Evolutionary conservation across 2,888 invertebrate genomes (phyloP), one percentile per base, ranked within the genome.

Genomic region (Hydriomena furcata): DNA sequence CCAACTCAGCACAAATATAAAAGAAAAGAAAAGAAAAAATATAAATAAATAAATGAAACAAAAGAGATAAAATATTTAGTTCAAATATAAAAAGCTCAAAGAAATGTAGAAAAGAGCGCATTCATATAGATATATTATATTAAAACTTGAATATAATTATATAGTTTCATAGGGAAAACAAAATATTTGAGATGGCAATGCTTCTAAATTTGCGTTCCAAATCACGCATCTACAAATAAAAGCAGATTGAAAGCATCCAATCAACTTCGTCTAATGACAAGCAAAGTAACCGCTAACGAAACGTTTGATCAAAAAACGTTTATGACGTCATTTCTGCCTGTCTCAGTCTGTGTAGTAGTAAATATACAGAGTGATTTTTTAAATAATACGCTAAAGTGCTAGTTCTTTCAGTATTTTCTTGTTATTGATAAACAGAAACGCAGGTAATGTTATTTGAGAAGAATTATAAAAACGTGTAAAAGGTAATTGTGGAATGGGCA

Each of bases 261-360:
- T 4, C 17, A 45, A 7, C 7, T 31, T 32, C 12, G 8, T 5
- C n/a, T 0, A n/a, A n/a, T 17, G 6, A 3, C 10, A 20, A 10
- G 1, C 8, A 23, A 13, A 10, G n/a, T 28, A 21, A 23, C 24
- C n/a, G 6, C 5, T 21, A 41, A 43, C 32, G 55, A 42, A 59
- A 49, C 56, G 59, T 50, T n/a, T n/a, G 24, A 5, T 27, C 2
- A 4, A 56, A 59, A 65, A 63, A 66, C 55, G 66, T 63, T 55
- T 55, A 50, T 63, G 65, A 71, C 68, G 71, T 70, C 67, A 68
- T 61, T 56, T 21, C 44, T 56, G 55, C 58, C 61, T 63, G 57
- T 68, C 68, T 69, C 66, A 66, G 71, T 68, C 2, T 17, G 17
- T 17, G n/a, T n/a, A n/a, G n/a, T n/a, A n/a, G 71, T 75, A 71